Base-by-base conservation (phyloP, 2,797 vertebrate genomes). In the Bufotes viridis region DNA sequence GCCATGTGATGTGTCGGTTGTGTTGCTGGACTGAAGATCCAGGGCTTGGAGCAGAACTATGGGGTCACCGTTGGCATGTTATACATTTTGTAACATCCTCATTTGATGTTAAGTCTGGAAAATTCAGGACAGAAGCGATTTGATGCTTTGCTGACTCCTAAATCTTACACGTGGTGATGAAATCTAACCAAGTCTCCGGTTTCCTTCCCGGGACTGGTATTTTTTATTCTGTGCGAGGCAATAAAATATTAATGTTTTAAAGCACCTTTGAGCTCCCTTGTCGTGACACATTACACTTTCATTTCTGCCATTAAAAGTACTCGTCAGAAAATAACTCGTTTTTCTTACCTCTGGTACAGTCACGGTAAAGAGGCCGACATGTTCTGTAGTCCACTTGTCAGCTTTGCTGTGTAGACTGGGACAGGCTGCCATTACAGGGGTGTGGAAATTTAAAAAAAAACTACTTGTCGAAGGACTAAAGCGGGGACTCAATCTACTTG, bases 121-220 rank as follows among this genome's bases (percentile, higher is more conserved):
- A 81, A 42, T 81, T 69, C 24, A 75, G 60, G 83, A n/a, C 79
- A 18, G 22, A 51, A 63, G 14, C 79, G 79, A 86, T 81, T 70
- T 86, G 57, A 79, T 85, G 82, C 42, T 65, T 20, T 75, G 49
- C 84, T 60, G 60, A 51, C 79, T 86, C 63, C 13, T 70, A 53
- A 86, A 82, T 86, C 79, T 75, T 86, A 67, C 72, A 82, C 78
- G 61, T 65, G 60, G 55, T 53, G 57, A 42, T 55, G 84, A 86
- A 82, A 78, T 89, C 70, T 89, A 89, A 89, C 82, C 60, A 51
- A 82, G 88, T 78, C 57, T 89, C 88, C 53, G 61, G 72, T 89
- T 86, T 81, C 78, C 60, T 18, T 58, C 34, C 29, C 60, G 67
- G 83, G 57, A 69, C 34, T 65, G 75, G 55, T 14, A 57, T 57